A percentile compares a stretch with the other conserved stretches of the same genome.
phyloP scores from a whole-genome alignment of 2,888 invertebrate genomes.

The Lomographa bimaculata region DNA sequence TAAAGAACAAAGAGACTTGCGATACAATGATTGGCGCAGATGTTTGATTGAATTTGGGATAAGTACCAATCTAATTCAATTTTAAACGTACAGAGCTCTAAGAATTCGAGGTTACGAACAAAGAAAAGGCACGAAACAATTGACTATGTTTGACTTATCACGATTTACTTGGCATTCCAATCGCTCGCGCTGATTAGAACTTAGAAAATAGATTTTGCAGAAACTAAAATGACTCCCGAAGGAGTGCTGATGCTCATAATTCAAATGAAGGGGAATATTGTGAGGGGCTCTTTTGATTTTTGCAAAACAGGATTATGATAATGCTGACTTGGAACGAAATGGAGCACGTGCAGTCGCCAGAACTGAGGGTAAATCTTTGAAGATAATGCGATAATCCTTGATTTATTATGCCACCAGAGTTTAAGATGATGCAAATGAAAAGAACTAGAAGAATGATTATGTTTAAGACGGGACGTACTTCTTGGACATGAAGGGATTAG shows the following conservation, averaged over 20 bases:
- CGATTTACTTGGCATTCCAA: slow-evolving; percentile 13
- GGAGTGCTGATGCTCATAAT: slow-evolving; percentile 49
- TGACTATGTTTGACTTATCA: slow-evolving; percentile 14
- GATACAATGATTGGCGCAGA: slow-evolving; percentile 41
- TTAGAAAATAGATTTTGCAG: slow-evolving; percentile 10
- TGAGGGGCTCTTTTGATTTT: slow-evolving; percentile 55
- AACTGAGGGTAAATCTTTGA: slow-evolving; percentile 33
- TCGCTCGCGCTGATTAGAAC: slow-evolving; percentile 1
- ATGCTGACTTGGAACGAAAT: slow-evolving; percentile 49
- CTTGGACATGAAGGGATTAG: too few relatives aligned
- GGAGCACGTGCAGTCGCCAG: slow-evolving; percentile 44
- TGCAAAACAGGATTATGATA: slow-evolving; percentile 60
- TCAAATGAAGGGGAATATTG: slow-evolving; percentile 53
- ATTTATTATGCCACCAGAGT: slow-evolving; percentile 37
- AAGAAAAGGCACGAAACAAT: slow-evolving; percentile 9
- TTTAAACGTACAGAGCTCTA: slow-evolving; percentile 8
- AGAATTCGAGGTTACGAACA: slow-evolving; percentile 7
- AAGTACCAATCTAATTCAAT: slow-evolving; percentile 25
- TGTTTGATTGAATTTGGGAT: slow-evolving; percentile 37
- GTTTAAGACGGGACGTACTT: too few relatives aligned
- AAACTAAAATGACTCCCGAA: slow-evolving; percentile 46
- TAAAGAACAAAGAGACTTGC: slow-evolving; percentile 42
- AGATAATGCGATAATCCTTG: slow-evolving; percentile 35
- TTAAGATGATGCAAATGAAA: slow-evolving; percentile 10
- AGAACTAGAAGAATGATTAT: slow-evolving; percentile 14